These are phyloP conservation scores for Anoplius nigerrimus DNA, from an alignment of 2,888 invertebrate genomes.

Conservation along the genomic window DNA sequence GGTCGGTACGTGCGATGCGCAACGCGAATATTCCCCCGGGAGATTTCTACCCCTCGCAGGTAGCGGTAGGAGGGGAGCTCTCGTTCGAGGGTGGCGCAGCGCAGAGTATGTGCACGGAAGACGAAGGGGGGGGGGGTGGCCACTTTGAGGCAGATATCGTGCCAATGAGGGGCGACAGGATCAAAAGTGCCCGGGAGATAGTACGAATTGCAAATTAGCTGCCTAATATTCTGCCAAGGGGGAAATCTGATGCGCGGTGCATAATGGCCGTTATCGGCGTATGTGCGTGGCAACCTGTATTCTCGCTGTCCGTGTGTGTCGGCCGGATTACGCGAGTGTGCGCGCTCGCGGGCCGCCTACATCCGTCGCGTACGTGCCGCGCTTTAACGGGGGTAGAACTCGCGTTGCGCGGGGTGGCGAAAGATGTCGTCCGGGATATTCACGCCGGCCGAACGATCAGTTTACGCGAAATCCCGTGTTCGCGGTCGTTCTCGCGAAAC, in stretches of 20 bases:
- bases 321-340: no score
- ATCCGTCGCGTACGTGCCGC: background rate
- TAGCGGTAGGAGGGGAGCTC: background rate
- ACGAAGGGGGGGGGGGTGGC: constrained; percentile 20
- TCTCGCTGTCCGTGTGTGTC: no score
- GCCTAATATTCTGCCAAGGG: constrained; percentile 41
- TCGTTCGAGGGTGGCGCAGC: no score
- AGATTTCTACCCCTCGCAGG: constrained; percentile 11
- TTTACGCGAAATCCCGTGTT: no score
- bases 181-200: constrained; percentile 52
- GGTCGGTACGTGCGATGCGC: constrained; percentile 7
- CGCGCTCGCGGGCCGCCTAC: no score
- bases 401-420: background rate
- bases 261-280: constrained; percentile 36
- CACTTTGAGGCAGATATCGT: constrained; percentile 47
- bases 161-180: constrained; percentile 51
- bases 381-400: background rate
- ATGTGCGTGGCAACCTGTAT: no score
- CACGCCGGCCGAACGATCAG: no score
- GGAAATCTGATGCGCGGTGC: constrained; percentile 30
- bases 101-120: background rate
- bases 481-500: background rate
- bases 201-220: constrained; percentile 58
- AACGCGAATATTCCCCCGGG: constrained; percentile 24
- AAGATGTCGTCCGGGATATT: background rate